Conservation (phyloP, 2,113 vertebrate species). For the Leptobrachium ailaonicum region DNA sequence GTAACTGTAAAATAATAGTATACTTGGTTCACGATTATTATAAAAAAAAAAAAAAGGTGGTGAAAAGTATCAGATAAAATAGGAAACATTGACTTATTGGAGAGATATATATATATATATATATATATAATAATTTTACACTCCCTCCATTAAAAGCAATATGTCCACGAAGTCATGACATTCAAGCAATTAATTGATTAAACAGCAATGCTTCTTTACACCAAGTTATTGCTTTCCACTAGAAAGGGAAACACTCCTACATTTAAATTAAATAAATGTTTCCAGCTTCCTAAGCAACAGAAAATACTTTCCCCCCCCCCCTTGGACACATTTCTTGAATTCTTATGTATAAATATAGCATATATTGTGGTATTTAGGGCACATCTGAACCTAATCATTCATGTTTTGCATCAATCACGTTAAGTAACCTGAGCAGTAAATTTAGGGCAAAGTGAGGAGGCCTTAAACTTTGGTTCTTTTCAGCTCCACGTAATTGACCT, state of each 20-base stretch:
- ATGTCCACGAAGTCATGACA: too few relatives aligned
- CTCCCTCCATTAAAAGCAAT: too few relatives aligned
- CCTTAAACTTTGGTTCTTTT: constrained; percentile 29
- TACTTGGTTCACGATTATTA: too few relatives aligned
- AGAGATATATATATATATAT: too few relatives aligned
- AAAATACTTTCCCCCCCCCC: neutral
- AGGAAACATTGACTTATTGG: too few relatives aligned
- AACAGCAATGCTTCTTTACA: neutral
- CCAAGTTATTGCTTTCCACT: neutral
- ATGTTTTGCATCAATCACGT: constrained; percentile 44
- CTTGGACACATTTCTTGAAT: constrained; percentile 28
- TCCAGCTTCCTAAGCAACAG: constrained; percentile 13
- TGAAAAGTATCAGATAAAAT: too few relatives aligned
- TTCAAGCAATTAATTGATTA: too few relatives aligned
- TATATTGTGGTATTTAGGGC: constrained; percentile 36
- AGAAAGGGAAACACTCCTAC: neutral
- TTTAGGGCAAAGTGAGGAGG: constrained; percentile 18
- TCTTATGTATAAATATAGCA: constrained; percentile 31
- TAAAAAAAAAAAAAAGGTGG: too few relatives aligned
- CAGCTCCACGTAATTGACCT: constrained; percentile 40
- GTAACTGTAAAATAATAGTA: too few relatives aligned
- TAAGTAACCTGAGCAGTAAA: constrained; percentile 28
- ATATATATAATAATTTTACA: too few relatives aligned
- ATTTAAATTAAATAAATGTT: constrained; percentile 25
- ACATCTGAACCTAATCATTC: constrained; percentile 49